These are phyloP conservation scores for Tragelaphus imberbis DNA, from an alignment of 2,113 vertebrate species.

Conservation along the genomic window DNA sequence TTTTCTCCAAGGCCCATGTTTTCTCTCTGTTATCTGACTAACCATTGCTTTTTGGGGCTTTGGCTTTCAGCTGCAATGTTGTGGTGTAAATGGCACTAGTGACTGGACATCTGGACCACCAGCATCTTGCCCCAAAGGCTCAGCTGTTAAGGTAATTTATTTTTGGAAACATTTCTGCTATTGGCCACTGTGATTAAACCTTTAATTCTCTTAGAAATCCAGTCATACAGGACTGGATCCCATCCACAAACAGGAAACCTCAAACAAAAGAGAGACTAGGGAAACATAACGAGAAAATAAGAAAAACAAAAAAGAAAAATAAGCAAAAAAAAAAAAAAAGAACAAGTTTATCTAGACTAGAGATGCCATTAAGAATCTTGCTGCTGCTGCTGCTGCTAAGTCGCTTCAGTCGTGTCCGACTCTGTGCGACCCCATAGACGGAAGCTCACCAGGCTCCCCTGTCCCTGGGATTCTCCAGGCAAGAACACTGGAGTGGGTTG, in stretches of 20 bases:
- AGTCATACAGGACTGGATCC: neutral
- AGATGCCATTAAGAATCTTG: neutral
- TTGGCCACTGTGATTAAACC: neutral
- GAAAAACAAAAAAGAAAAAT: neutral
- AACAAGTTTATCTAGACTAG: neutral
- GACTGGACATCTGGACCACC: constrained; percentile 13
- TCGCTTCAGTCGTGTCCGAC: too few species aligned
- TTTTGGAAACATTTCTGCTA: neutral
- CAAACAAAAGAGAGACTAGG: neutral
- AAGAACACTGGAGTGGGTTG: too few species aligned
- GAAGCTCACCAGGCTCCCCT: too few species aligned
- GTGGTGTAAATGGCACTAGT: constrained; percentile 67
- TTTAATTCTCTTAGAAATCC: neutral
- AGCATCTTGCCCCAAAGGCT: constrained; percentile 47
- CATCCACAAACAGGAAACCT: neutral
- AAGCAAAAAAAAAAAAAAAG: neutral
- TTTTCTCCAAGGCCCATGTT: neutral
- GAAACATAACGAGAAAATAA: neutral
- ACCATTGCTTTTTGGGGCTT: neutral
- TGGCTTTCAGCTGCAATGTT: constrained; percentile 68
- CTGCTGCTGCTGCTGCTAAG: too few species aligned
- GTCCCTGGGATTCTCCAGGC: too few species aligned
- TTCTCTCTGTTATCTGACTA: constrained; percentile 32
- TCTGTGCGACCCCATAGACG: too few species aligned
- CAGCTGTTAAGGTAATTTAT: constrained; percentile 54